phyloP scores from a whole-genome alignment of 2,888 invertebrate species.

The Rotaria macrura region DNA sequence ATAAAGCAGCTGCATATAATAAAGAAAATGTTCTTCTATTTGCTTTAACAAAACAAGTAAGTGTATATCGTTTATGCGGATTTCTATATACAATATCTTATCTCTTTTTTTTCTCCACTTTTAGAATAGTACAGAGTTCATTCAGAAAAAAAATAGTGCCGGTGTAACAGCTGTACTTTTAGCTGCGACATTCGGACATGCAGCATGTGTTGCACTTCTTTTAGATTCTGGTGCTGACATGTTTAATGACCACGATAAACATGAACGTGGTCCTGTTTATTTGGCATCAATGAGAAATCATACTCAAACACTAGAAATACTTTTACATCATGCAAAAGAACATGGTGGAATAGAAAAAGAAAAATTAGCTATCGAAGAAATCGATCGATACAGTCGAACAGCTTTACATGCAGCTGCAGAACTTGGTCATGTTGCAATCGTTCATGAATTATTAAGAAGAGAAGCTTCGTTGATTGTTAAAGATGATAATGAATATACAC shows the following conservation, averaged over 20 bases:
- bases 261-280: background rate
- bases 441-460: background rate
- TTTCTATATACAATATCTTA: no score
- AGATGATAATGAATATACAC: background rate
- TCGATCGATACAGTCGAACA: constrained; percentile 4
- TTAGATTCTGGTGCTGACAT: constrained; percentile 2
- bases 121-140: background rate
- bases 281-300: background rate
- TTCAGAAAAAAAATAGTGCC: background rate
- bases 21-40: background rate
- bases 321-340: background rate
- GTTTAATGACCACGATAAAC: constrained; percentile 8
- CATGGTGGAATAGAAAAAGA: background rate
- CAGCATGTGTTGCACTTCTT: background rate
- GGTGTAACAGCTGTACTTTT: background rate
- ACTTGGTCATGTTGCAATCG: background rate
- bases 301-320: background rate
- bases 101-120: background rate
- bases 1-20: constrained; percentile 13
- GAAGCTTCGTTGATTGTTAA: background rate
- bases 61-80: no score
- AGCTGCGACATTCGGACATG: background rate
- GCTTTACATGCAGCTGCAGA: background rate
- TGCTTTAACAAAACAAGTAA: background rate
- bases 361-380: background rate